These are phyloP conservation scores for Saccopteryx leptura DNA, from an alignment of 2,113 vertebrate genomes.

Conservation along the genomic window DNA sequence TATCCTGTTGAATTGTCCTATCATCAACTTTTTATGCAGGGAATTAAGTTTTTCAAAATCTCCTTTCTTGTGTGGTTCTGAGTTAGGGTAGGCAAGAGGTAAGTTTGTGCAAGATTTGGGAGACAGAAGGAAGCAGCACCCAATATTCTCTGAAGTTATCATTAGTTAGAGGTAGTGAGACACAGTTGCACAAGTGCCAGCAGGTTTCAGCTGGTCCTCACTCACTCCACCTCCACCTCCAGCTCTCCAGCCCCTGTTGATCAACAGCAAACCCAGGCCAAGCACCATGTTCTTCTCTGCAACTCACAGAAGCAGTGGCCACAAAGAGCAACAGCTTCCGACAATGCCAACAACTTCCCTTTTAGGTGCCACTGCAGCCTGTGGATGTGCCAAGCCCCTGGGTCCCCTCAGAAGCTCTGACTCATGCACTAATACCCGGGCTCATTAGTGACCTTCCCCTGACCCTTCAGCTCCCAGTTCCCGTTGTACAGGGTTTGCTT, in stretches of 20 bases:
- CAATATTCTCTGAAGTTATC: background rate
- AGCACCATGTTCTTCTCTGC: background rate
- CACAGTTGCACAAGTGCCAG: background rate
- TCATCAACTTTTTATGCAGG: background rate
- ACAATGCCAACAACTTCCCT: background rate
- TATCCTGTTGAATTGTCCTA: background rate
- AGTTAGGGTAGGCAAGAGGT: background rate
- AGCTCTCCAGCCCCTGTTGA: background rate
- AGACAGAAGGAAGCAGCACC: background rate
- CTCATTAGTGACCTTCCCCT: conserved; percentile 2
- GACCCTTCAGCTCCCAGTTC: background rate
- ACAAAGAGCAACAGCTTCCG: background rate
- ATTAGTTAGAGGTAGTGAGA: background rate
- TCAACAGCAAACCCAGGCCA: background rate
- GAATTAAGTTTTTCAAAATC: background rate
- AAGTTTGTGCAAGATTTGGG: background rate
- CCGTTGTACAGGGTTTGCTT: background rate
- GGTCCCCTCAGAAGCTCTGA: background rate
- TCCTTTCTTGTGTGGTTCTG: background rate
- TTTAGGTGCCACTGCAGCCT: background rate
- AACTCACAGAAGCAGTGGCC: background rate
- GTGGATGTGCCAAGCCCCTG: background rate
- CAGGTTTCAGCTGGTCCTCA: background rate
- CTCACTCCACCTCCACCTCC: background rate
- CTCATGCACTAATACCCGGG: background rate